Conservation (phyloP, 2,888 invertebrate species). For the Hylaea fasciaria region DNA sequence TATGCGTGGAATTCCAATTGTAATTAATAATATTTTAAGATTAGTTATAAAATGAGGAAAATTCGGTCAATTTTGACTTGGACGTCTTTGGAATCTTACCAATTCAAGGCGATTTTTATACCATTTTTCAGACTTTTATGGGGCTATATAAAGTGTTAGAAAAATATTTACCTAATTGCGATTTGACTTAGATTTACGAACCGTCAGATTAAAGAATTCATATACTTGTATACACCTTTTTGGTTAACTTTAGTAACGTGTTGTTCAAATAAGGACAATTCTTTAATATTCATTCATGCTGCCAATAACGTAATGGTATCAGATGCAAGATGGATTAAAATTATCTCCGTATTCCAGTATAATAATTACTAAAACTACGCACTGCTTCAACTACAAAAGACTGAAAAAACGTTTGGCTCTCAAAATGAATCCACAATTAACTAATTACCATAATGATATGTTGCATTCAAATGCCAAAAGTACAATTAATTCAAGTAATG, state of each 20-base stretch:
- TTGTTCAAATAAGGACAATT: too few species aligned
- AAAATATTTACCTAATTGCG: slow-evolving; percentile 18
- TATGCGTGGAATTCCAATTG: slow-evolving; percentile 15
- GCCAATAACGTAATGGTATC: too few species aligned
- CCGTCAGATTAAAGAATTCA: slow-evolving; percentile 1
- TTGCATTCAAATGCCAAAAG: slow-evolving; percentile 15
- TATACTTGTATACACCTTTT: neutral
- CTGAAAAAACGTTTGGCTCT: neutral
- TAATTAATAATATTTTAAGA: neutral
- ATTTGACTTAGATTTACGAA: slow-evolving; percentile 20
- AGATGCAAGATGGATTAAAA: too few species aligned
- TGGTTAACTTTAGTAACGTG: neutral
- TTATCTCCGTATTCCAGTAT: too few species aligned
- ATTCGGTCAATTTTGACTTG: neutral
- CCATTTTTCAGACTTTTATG: slow-evolving; percentile 1
- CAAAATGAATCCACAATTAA: neutral
- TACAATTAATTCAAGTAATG: neutral
- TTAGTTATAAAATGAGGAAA: neutral
- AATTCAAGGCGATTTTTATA: neutral
- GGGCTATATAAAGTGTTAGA: neutral
- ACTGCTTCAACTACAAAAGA: too few species aligned
- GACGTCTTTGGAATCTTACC: neutral
- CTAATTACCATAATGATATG: slow-evolving; percentile 33
- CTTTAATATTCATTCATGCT: too few species aligned
- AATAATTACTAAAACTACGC: too few species aligned